phyloP scores from a whole-genome alignment of 2,113 vertebrate species.

The Ovis aries region ARS-UI_Ramb_v3.0 NC_056062.1:88292001-88292500 shows the following conservation, averaged over 20 bases:
- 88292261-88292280: background rate
- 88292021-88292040: background rate
- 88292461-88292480: background rate
- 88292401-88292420: background rate
- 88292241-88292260: background rate
- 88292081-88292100: background rate
- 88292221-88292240: background rate
- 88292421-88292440: rapidly evolving
- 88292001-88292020: background rate
- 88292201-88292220: background rate
- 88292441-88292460: background rate
- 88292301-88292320: background rate
- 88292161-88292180: background rate
- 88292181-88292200: background rate
- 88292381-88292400: background rate
- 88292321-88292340: background rate
- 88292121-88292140: background rate
- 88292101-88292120: background rate
- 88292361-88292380: background rate
- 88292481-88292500: background rate
- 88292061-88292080: background rate
- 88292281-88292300: background rate
- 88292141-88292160: background rate
- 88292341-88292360: background rate
- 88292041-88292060: background rate